Percentiles rank a stretch among this genome's conserved stretches.
These are phyloP conservation scores for Malurus leucopterus DNA, from an alignment of 2,797 vertebrate genomes.

Conservation along the genomic window DNA sequence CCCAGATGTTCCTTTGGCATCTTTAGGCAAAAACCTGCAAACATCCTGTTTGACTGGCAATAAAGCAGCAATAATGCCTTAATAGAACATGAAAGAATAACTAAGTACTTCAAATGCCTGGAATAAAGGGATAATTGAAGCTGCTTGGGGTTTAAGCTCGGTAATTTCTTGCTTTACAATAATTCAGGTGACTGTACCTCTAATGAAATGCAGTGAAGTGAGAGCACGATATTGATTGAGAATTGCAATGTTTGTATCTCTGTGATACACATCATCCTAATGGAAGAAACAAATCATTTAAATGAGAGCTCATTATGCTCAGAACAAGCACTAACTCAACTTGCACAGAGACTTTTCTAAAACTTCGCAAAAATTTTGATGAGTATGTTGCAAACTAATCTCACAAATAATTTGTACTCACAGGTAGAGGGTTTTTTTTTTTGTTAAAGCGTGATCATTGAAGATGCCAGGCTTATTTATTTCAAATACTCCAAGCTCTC, in stretches of 20 bases:
- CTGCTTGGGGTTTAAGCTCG: conserved; percentile 36
- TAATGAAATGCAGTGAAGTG: conserved; percentile 52
- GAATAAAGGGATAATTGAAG: conserved; percentile 60
- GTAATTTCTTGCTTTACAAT: conserved; percentile 41
- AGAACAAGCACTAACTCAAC: conserved; percentile 15
- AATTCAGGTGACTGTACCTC: conserved; percentile 56
- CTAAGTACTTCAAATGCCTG: conserved; percentile 40
- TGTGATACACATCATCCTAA: conserved; percentile 16
- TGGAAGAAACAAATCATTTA: conserved; percentile 47
- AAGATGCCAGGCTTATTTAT: not conserved
- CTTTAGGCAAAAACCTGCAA: conserved; percentile 48
- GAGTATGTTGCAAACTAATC: not conserved
- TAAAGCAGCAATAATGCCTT: conserved; percentile 57
- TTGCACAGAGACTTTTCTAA: not conserved
- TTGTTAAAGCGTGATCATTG: not conserved
- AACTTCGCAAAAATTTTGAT: not conserved
- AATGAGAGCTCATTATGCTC: conserved; percentile 45
- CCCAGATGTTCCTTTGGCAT: conserved; percentile 51
- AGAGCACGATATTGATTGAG: conserved; percentile 49
- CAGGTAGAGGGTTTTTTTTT: not conserved
- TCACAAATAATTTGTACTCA: not conserved
- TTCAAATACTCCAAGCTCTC: not conserved
- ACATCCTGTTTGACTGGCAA: conserved; percentile 58
- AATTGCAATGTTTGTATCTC: conserved; percentile 22
- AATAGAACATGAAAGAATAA: conserved; percentile 59